Evolutionary conservation across 2,888 invertebrate genomes (phyloP).

Genomic region (Pammene aurita): DNA sequence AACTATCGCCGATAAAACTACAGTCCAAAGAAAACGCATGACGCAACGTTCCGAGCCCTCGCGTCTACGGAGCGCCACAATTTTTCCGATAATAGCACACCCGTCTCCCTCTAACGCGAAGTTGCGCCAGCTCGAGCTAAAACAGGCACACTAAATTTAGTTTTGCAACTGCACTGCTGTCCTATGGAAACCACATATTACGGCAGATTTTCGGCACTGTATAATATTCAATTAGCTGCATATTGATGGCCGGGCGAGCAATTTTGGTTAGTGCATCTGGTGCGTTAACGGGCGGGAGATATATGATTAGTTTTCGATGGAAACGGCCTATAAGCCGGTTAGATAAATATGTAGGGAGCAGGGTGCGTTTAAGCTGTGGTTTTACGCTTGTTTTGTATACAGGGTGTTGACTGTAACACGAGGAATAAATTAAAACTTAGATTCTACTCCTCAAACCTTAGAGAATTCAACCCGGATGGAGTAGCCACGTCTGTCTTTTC

Average conservation of each 20-base stretch:
- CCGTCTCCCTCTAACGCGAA: conserved; percentile 61
- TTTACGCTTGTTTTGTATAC: background rate
- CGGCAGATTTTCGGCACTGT: conserved; percentile 80
- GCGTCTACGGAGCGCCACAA: conserved; percentile 49
- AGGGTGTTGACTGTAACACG: no score
- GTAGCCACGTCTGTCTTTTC: no score
- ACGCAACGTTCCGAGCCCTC: conserved; percentile 46
- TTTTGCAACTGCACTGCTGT: conserved; percentile 75
- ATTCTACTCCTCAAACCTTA: no score
- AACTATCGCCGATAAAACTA: no score
- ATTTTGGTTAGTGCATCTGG: conserved; percentile 81
- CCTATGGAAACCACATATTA: conserved; percentile 78
- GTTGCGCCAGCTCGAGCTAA: conserved; percentile 79
- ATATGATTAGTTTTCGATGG: conserved; percentile 78
- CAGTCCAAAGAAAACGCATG: conserved; percentile 34
- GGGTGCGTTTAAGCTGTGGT: conserved; percentile 15
- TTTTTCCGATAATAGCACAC: conserved; percentile 80
- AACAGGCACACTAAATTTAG: conserved; percentile 75
- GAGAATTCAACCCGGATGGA: no score
- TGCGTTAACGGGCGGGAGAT: conserved; percentile 66
- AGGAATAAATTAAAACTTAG: no score
- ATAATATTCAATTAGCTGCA: conserved; percentile 82
- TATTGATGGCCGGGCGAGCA: conserved; percentile 78
- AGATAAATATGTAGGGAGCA: conserved; percentile 29
- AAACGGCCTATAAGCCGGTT: conserved; percentile 37